phyloP scores from a whole-genome alignment of 2,113 vertebrate species.

The Paedocypris sp. region DNA sequence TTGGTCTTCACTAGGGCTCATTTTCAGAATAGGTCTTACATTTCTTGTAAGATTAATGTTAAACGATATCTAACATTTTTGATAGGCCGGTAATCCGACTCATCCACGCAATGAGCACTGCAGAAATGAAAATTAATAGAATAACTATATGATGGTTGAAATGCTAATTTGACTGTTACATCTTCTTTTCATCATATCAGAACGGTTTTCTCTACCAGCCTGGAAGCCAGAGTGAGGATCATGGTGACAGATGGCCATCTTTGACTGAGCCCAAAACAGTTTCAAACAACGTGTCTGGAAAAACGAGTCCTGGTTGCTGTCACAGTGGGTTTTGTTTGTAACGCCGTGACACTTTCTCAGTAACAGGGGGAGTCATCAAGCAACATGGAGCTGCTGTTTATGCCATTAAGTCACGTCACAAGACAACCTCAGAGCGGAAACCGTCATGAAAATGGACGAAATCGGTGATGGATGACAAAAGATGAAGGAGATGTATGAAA shows the following conservation, averaged over 20 bases:
- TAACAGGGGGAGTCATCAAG: not conserved
- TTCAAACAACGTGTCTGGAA: not conserved
- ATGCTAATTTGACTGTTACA: no score
- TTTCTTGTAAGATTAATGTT: no score
- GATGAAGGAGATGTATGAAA: not conserved
- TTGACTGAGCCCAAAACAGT: not conserved
- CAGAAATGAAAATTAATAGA: no score
- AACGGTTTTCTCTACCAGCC: no score
- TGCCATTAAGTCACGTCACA: not conserved
- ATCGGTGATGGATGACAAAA: slow-evolving; percentile 1
- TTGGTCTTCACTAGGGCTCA: no score
- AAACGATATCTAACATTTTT: no score
- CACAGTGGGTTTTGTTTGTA: not conserved
- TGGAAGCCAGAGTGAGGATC: no score
- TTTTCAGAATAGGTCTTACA: no score
- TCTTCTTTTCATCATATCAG: no score
- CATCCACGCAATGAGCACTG: no score
- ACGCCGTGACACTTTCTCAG: not conserved
- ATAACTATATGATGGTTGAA: no score
- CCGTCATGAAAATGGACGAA: not conserved
- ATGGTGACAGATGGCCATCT: not conserved
- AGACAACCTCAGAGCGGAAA: not conserved
- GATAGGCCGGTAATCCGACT: no score
- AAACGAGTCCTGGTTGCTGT: not conserved
- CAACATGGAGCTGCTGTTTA: not conserved